Evolutionary conservation across 2,888 invertebrate genomes (phyloP).

Genomic region (Mimumesa dahlbomi): DNA sequence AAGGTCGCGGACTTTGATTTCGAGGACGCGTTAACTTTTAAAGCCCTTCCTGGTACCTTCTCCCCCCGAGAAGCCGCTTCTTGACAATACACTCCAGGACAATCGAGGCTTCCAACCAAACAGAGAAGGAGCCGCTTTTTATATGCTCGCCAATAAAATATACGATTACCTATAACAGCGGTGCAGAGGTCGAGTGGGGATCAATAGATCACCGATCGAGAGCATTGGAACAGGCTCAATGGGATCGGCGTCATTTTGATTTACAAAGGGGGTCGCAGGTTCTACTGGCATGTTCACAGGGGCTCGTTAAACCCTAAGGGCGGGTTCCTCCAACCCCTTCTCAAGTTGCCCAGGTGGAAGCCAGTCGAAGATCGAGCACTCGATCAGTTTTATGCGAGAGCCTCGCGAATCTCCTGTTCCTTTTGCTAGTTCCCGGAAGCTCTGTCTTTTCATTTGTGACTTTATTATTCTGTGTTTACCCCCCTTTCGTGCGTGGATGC

Average conservation of each 20-base stretch:
- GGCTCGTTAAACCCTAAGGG: slow-evolving; percentile 63
- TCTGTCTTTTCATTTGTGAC: not conserved
- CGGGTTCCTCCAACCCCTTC: slow-evolving; percentile 70
- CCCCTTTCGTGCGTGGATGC: not conserved
- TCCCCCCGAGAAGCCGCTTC: slow-evolving; percentile 12
- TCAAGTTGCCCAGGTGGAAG: slow-evolving; percentile 68
- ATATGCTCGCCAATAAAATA: slow-evolving; percentile 68
- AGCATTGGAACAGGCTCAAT: slow-evolving; percentile 49
- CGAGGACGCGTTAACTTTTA: slow-evolving; percentile 62
- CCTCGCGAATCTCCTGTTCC: slow-evolving; percentile 43
- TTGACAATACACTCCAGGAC: slow-evolving; percentile 38
- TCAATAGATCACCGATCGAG: slow-evolving; percentile 72
- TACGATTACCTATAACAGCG: slow-evolving; percentile 66
- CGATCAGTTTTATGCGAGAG: slow-evolving; percentile 60
- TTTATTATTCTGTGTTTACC: not conserved
- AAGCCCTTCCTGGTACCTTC: slow-evolving; percentile 40
- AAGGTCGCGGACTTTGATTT: slow-evolving; percentile 28
- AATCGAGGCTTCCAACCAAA: slow-evolving; percentile 55
- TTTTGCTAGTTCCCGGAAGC: not conserved
- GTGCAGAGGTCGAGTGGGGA: slow-evolving; percentile 73
- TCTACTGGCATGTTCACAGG: slow-evolving; percentile 59
- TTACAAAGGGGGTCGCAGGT: slow-evolving; percentile 67
- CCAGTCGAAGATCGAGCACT: slow-evolving; percentile 49
- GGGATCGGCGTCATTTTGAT: slow-evolving; percentile 53
- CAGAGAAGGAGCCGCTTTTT: slow-evolving; percentile 27